A percentile compares a stretch with the other conserved stretches of the same genome.
Conservation (phyloP, 1,140 invertebrate species). For the Ceratina japonica region DNA sequence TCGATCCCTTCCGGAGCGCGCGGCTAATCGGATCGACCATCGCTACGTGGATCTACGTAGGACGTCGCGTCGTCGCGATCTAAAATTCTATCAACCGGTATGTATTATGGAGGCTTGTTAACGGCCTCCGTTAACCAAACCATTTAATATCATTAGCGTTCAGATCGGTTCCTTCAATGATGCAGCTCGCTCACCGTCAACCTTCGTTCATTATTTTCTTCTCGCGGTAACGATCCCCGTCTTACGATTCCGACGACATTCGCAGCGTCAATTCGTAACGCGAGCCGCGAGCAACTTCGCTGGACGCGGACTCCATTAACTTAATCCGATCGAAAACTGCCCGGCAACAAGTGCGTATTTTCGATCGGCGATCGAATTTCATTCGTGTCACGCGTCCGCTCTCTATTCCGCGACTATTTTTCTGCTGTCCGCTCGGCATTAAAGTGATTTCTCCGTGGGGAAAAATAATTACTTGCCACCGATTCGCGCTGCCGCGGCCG, state of each 20-base stretch:
- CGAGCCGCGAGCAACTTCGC: no score
- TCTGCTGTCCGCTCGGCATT: background rate
- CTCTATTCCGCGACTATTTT: conserved; percentile 12
- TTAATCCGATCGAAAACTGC: conserved; percentile 28
- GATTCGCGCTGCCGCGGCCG: background rate
- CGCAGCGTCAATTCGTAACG: background rate
- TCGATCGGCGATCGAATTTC: conserved; percentile 9
- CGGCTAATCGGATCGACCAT: conserved; percentile 13
- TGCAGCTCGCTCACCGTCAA: background rate
- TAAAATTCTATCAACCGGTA: conserved; percentile 49
- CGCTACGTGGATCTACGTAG: background rate
- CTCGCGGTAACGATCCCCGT: background rate
- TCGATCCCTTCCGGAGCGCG: conserved; percentile 7
- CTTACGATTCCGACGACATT: background rate
- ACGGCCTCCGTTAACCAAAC: background rate
- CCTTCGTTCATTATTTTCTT: background rate
- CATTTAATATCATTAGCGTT: conserved; percentile 21
- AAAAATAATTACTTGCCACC: conserved; percentile 25
- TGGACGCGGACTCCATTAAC: background rate
- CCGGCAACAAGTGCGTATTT: conserved; percentile 36
- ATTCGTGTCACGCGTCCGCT: conserved; percentile 16
- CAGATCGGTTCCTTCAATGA: background rate
- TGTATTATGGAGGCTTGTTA: conserved; percentile 46
- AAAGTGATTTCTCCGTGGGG: conserved; percentile 24
- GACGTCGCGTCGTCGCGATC: conserved; percentile 10